Base-by-base conservation (phyloP, 1,140 invertebrate genomes). In the Propsilocerus akamusi region DNA sequence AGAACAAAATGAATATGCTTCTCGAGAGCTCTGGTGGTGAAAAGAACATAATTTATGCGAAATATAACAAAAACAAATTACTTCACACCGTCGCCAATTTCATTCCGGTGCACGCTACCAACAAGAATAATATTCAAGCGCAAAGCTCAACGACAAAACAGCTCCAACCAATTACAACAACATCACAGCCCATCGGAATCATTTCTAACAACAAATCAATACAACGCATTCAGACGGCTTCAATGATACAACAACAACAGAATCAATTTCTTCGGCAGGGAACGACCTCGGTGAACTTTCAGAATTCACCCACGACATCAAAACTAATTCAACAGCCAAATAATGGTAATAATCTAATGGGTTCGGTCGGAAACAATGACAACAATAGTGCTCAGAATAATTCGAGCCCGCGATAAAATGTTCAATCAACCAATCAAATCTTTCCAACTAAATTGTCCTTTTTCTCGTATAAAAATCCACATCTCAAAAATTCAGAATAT, bases 271-370 rank as follows among this genome's bases (percentile, higher is more conserved):
- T 41, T 14, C 34, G 34, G 10, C 34, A 14, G 5, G 34, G 34
- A 17, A 41, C 34, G 34, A 20, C 34, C 17, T 41, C 34, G 17
- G 34, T 41, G 22, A 41, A 41, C 22, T 41, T 41, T 17, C 34
- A 41, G 22, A 41, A 41, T 41, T 14, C 17, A 41, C 22, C 34
- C 22, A 20, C 34, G 22, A 14, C 34, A 41, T 41, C 34, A 17
- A 41, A 41, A 41, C 17, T 41, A 20, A 41, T 41, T 41, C 34
- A 41, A 41, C 34, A 41, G 22, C 22, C 34, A 20, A 41, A 41
- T 20, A 41, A 41, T 41, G 34, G 34, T 41, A 41, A 20, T 41
- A 41, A 41, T 41, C 17, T 41, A 17, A 17, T 41, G 22, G 34
- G 34, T 20, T 20, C 34, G 8, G 34, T 41, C 10, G 22, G 22